Evolutionary conservation across 2,888 invertebrate species (phyloP).

Genomic region (Nezara viridula): DNA sequence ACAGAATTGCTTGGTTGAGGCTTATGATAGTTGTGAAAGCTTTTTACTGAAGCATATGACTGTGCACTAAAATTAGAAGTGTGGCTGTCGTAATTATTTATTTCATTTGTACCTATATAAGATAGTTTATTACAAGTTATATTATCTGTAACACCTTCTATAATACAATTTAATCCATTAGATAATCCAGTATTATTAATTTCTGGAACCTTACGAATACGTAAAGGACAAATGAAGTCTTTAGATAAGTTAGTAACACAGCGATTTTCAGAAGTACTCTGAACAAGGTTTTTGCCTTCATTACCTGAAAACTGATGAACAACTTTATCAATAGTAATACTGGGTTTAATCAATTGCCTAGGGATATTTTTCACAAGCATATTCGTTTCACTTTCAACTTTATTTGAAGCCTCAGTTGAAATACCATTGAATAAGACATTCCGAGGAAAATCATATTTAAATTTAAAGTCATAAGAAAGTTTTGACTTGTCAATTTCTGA

Average conservation of each 20-base stretch:
- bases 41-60: neutral
- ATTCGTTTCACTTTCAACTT: neutral
- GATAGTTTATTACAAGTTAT: neutral
- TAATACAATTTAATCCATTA: neutral
- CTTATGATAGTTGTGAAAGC: neutral
- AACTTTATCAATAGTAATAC: neutral
- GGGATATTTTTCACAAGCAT: neutral
- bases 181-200: conserved; percentile 32
- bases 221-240: neutral
- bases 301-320: neutral
- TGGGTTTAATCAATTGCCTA: neutral
- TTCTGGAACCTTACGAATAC: conserved; percentile 37
- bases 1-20: neutral
- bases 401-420: neutral
- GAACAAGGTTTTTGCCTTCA: neutral
- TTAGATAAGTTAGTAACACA: neutral
- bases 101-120: neutral
- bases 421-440: neutral
- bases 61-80: neutral
- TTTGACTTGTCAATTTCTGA: conserved; percentile 30
- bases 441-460: neutral
- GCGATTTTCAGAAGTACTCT: neutral
- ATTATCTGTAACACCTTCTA: neutral
- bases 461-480: conserved; percentile 19
- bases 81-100: neutral